A percentile compares a stretch with the other conserved stretches of the same genome.
Conservation (phyloP, 2,113 vertebrate genomes). For the Scomber japonicus region DNA sequence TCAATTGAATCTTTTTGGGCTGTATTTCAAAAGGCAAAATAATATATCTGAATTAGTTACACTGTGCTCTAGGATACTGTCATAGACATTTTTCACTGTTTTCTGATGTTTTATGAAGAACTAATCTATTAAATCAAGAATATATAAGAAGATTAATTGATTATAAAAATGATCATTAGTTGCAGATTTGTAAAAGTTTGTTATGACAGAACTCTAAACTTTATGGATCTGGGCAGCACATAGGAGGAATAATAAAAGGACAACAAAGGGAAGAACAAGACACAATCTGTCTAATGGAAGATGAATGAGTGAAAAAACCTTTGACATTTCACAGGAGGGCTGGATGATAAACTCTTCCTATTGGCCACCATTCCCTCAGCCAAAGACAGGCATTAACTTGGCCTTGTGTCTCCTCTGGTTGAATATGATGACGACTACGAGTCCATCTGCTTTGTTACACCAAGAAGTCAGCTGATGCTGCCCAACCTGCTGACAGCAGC, state of each 20-base stretch:
- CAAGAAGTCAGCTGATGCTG: neutral
- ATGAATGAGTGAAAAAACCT: neutral
- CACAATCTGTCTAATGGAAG: neutral
- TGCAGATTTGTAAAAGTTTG: too few relatives aligned
- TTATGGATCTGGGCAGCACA: neutral
- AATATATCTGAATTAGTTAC: too few relatives aligned
- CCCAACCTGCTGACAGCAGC: slow-evolving; percentile 16
- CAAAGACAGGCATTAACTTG: accelerated
- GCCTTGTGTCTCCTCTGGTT: neutral
- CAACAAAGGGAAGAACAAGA: neutral
- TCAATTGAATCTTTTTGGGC: too few relatives aligned
- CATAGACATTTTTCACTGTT: too few relatives aligned
- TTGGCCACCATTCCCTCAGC: neutral
- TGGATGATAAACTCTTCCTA: neutral
- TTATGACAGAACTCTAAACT: neutral
- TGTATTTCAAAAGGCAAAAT: too few relatives aligned
- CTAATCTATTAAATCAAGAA: too few relatives aligned
- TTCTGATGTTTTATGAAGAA: too few relatives aligned
- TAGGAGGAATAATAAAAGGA: too few relatives aligned
- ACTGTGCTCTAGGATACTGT: too few relatives aligned
- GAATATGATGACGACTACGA: neutral
- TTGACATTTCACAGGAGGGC: neutral
- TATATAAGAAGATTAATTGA: too few relatives aligned
- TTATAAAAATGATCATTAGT: too few relatives aligned
- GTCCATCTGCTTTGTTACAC: neutral